Evolutionary conservation across 2,113 vertebrate species (phyloP).

Genomic region (Ammospiza caudacuta): DNA sequence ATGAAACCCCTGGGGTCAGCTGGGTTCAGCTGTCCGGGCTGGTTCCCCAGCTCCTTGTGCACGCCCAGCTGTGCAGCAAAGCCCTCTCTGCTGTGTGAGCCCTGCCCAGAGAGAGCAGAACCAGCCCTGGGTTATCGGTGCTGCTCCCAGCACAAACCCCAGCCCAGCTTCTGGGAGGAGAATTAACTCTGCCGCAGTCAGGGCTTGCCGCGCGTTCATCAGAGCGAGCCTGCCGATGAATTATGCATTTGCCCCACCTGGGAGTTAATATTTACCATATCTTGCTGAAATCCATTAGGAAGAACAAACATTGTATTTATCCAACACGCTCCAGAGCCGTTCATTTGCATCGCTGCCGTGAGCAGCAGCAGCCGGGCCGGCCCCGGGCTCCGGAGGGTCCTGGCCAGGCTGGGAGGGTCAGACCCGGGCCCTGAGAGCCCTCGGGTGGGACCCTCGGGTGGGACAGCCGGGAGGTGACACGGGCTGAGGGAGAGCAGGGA

Average conservation of each 20-base stretch:
- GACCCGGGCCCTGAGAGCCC: neutral
- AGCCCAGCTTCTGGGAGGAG: rapidly evolving
- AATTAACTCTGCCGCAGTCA: neutral
- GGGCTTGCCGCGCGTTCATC: neutral
- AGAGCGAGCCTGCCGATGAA: neutral
- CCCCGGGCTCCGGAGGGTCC: rapidly evolving
- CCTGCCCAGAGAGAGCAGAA: neutral
- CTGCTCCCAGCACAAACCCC: neutral
- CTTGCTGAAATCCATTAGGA: conserved; percentile 50
- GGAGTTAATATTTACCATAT: conserved; percentile 47
- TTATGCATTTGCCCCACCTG: conserved; percentile 51
- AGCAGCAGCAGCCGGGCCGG: neutral
- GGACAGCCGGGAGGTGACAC: rapidly evolving
- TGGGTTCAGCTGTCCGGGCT: neutral
- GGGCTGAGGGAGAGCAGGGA: rapidly evolving
- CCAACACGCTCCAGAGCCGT: neutral
- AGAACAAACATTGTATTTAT: conserved; percentile 57
- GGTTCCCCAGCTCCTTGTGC: neutral
- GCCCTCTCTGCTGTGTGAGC: neutral
- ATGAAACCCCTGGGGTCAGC: neutral
- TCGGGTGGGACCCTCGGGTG: rapidly evolving
- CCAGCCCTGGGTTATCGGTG: rapidly evolving
- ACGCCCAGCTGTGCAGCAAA: neutral
- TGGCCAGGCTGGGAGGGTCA: rapidly evolving
- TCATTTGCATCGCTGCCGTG: neutral